Evolutionary conservation across 2,888 invertebrate genomes (phyloP), one percentile per base, ranked within the genome.

Genomic region (Pyrrhosoma nymphula): DNA sequence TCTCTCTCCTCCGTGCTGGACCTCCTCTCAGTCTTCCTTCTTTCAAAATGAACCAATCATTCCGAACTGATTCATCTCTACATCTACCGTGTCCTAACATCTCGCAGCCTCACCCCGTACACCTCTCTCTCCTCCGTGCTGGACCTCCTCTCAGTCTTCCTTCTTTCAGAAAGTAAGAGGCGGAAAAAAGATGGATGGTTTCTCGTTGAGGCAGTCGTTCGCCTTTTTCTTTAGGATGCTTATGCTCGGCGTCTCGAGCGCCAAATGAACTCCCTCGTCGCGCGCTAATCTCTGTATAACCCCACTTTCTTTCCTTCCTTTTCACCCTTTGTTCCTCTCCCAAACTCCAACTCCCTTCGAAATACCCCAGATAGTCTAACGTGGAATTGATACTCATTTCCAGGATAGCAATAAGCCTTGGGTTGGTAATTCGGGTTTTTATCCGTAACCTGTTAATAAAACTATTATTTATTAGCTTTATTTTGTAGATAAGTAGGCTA

Each of bases 261-360:
- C 82, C 82, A 82, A 82, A 82, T 82, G 82, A 82, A 82, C 82
- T 82, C 82, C 35, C 82, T 82, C 35, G 30, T 30, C 82, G 35
- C 82, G 16, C 14, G 35, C 82, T 82, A 82, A 82, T 82, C 35
- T 35, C 82, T 35, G 30, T 16, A 82, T 82, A 35, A 82, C 82
- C 35, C 82, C 82, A 30, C 82, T 35, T 35, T 82, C 14, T 16
- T 35, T 10, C n/a, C 69, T 2, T 26, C 69, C 47, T 47, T 47
- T 47, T 47, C 2, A 20, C 2, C 16, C 60, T 60, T 60, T 20
- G 16, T 26, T 69, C n/a, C 69, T 69, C 23, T 26, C 0, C 6
- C 60, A 14, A 18, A 14, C 60, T 4, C n/a, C n/a, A 8, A 69
- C n/a, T 69, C 0, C n/a, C 69, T 26, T 6, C 26, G 69, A 69